Conservation (phyloP, 2,113 vertebrate genomes). For the Girardinichthys multiradiatus region DNA sequence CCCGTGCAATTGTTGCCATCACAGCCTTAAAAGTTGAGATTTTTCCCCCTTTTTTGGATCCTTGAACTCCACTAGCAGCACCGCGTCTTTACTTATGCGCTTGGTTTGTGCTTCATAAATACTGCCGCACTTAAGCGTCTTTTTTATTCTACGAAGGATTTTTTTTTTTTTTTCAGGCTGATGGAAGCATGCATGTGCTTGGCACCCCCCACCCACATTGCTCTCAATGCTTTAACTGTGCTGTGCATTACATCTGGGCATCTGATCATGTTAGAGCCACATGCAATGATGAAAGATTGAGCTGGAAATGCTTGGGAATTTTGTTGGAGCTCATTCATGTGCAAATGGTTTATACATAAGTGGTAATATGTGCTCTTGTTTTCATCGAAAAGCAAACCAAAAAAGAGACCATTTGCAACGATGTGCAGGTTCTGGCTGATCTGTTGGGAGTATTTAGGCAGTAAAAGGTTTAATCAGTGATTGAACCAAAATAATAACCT, state of each 20-base stretch:
- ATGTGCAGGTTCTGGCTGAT: too few relatives aligned
- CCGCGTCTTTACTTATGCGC: too few relatives aligned
- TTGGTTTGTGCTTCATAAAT: background rate
- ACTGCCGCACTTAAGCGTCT: background rate
- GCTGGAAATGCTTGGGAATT: background rate
- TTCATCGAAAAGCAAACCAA: too few relatives aligned
- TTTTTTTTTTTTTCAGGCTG: slow-evolving; percentile 21
- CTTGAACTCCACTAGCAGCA: background rate
- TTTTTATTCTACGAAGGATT: slow-evolving; percentile 21
- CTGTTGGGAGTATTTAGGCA: too few relatives aligned
- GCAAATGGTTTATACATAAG: background rate
- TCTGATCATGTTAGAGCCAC: background rate
- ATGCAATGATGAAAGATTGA: background rate
- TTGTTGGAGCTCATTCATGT: background rate
- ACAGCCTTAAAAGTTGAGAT: slow-evolving; percentile 1
- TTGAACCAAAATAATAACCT: background rate
- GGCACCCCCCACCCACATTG: slow-evolving; percentile 4
- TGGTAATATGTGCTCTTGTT: background rate
- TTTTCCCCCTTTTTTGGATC: background rate
- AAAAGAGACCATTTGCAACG: too few relatives aligned
- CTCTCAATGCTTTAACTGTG: slow-evolving; percentile 26
- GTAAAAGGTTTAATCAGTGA: too few relatives aligned
- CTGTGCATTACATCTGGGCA: slow-evolving; percentile 28
- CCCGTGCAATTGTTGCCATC: slow-evolving; percentile 30
- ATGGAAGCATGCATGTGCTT: slow-evolving; percentile 64